Conservation (phyloP, 2,113 vertebrate genomes). For the Gambusia holbrooki region DNA sequence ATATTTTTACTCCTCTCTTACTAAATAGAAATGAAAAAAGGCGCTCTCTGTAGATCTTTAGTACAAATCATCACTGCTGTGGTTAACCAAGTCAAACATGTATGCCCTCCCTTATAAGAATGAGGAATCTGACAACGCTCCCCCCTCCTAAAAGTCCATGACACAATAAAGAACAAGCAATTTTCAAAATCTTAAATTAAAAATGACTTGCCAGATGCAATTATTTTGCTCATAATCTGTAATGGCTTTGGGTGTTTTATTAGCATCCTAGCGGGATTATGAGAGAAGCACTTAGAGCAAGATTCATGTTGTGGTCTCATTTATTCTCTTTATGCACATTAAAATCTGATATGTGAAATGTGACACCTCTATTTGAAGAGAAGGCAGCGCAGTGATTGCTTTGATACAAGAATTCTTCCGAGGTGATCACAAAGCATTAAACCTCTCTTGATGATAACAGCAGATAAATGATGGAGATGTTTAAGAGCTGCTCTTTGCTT, state of each 20-base stretch:
- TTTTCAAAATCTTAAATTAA: not conserved
- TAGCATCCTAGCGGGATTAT: not conserved
- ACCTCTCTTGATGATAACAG: conserved; percentile 31
- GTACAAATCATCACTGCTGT: not conserved
- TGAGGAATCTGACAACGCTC: not conserved
- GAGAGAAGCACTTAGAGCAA: not conserved
- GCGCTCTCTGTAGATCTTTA: not conserved
- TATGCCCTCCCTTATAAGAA: conserved; percentile 25
- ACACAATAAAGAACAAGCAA: not conserved
- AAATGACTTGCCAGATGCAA: not conserved
- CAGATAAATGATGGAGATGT: conserved; percentile 12
- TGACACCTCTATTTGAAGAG: conserved; percentile 12
- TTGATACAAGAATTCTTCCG: conserved; percentile 40
- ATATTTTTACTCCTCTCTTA: conserved; percentile 43
- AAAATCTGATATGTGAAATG: conserved; percentile 7
- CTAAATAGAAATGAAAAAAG: conserved; percentile 1
- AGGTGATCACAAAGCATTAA: conserved; percentile 35
- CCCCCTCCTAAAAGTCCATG: not conserved
- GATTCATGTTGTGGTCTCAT: not conserved
- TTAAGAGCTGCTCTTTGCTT: conserved; percentile 40
- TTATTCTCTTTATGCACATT: not conserved
- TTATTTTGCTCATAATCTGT: not conserved
- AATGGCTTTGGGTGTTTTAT: conserved; percentile 6
- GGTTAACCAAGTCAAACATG: conserved; percentile 21
- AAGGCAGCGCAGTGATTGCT: conserved; percentile 4